Evolutionary conservation across 2,888 invertebrate species (phyloP).

Genomic region (Acleris laterana): DNA sequence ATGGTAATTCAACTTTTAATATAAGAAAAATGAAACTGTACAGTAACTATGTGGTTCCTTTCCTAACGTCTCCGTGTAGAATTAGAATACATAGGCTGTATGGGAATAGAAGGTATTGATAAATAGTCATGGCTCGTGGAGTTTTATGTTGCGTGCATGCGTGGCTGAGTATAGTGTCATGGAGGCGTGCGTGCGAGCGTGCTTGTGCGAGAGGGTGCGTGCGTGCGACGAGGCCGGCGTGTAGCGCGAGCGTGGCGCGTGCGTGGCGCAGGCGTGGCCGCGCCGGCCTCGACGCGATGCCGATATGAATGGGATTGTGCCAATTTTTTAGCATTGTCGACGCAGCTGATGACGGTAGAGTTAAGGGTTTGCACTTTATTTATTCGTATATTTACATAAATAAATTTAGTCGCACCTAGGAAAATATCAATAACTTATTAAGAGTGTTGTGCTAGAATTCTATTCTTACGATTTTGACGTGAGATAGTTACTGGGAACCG

Average conservation of each 20-base stretch:
- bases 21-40: constrained; percentile 70
- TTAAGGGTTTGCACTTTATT: constrained; percentile 86
- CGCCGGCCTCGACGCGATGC: constrained; percentile 33
- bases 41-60: constrained; percentile 82
- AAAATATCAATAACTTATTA: constrained; percentile 84
- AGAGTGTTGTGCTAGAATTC: constrained; percentile 84
- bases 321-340: constrained; percentile 80
- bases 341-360: constrained; percentile 80
- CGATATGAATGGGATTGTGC: constrained; percentile 79
- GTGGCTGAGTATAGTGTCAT: constrained; percentile 38
- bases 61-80: constrained; percentile 79
- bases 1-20: constrained; percentile 62
- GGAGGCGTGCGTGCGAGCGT: constrained; percentile 24
- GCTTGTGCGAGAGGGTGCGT: constrained; percentile 45
- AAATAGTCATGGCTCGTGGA: constrained; percentile 59
- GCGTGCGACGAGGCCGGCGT: constrained; percentile 38
- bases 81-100: constrained; percentile 69
- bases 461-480: constrained; percentile 76
- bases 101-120: constrained; percentile 66
- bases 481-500: constrained; percentile 71
- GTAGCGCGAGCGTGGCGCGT: constrained; percentile 40
- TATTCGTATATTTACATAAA: constrained; percentile 81
- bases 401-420: constrained; percentile 84
- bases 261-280: constrained; percentile 14
- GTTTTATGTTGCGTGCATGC: constrained; percentile 57